A percentile compares a stretch with the other conserved stretches of the same genome.
These are phyloP conservation scores for Dreissena rostriformis DNA, from an alignment of 1,140 invertebrate species.

Conservation along the genomic window DNA sequence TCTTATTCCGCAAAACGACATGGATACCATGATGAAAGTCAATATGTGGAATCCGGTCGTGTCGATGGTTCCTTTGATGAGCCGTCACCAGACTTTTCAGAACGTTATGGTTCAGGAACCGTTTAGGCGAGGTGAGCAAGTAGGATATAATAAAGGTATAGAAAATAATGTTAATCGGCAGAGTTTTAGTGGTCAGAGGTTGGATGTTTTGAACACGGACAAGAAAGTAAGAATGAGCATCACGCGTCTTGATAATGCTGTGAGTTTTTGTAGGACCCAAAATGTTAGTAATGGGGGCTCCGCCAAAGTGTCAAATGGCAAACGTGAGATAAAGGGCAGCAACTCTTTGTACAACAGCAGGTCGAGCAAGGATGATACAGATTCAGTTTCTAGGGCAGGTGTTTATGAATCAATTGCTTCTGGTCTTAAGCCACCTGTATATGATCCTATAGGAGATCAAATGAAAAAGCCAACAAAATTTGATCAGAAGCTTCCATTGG, in stretches of 20 bases:
- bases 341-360: neutral
- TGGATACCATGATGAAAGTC: slow-evolving; percentile 37
- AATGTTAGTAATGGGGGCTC: neutral
- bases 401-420: slow-evolving; percentile 25
- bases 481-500: slow-evolving; percentile 30
- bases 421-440: slow-evolving; percentile 3
- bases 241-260: slow-evolving; percentile 48
- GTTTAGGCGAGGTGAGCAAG: slow-evolving; percentile 8
- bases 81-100: slow-evolving; percentile 20
- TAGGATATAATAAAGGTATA: neutral
- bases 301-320: neutral
- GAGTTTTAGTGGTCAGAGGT: neutral
- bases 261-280: slow-evolving; percentile 45
- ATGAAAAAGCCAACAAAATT: slow-evolving; percentile 51
- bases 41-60: slow-evolving; percentile 55
- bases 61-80: neutral
- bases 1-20: slow-evolving; percentile 7
- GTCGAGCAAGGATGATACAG: neutral
- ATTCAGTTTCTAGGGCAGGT: neutral
- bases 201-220: slow-evolving; percentile 13
- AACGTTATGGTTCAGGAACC: slow-evolving; percentile 32
- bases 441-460: slow-evolving; percentile 26
- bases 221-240: slow-evolving; percentile 40
- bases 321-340: neutral
- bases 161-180: slow-evolving; percentile 4